Conservation (phyloP, 2,888 invertebrate genomes). For the Heliconius aoede region DNA sequence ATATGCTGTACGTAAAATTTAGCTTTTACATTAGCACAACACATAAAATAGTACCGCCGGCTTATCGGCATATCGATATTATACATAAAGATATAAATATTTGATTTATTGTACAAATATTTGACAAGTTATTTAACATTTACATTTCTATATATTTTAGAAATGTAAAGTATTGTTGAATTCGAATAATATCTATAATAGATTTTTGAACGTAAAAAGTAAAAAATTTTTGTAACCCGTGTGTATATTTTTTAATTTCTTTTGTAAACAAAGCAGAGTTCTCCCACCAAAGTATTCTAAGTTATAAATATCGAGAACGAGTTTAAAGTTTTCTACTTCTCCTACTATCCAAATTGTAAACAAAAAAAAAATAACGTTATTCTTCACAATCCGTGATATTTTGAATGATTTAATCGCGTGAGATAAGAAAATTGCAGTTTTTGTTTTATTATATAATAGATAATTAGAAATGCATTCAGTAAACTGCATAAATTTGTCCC, state of each 20-base stretch:
- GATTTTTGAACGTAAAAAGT: background rate
- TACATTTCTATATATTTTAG: background rate
- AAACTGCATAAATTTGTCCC: background rate
- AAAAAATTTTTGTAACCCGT: too few relatives aligned
- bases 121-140: background rate
- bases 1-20: background rate
- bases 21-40: constrained; percentile 11
- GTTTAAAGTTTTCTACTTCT: too few relatives aligned
- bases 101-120: background rate
- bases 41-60: too few relatives aligned
- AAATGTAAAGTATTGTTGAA: background rate
- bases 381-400: constrained; percentile 2
- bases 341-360: background rate
- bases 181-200: background rate
- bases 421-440: constrained; percentile 33
- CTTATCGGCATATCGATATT: background rate
- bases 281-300: too few relatives aligned
- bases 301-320: too few relatives aligned
- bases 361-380: background rate
- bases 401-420: constrained; percentile 32
- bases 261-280: too few relatives aligned
- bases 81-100: background rate
- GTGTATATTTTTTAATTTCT: too few relatives aligned
- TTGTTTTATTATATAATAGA: constrained; percentile 20
- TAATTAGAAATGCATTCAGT: constrained; percentile 1